Evolutionary conservation across 1,140 invertebrate genomes (phyloP), one percentile per base, ranked within the genome.

Genomic region (Drosophila albomicans): DNA sequence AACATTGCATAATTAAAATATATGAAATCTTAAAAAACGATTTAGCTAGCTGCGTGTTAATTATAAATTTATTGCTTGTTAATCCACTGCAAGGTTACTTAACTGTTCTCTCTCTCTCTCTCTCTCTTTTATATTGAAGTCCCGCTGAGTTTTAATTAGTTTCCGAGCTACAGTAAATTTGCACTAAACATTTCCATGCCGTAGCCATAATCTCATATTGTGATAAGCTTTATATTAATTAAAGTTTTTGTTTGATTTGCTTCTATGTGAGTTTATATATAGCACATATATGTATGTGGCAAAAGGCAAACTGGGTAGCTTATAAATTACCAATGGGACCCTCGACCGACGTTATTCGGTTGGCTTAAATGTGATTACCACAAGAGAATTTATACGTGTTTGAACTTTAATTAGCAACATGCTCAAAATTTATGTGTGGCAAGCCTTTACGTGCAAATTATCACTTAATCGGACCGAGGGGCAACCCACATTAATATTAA

Each of bases 191-290:
- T n/a, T 28, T 7, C 20, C 41, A 51, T 30, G 43, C 35, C 52
- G 16, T 51, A 45, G 35, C 64, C 65, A 54, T 86, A 77, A 82
- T 71, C 80, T 66, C 64, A 43, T 75, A 75, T 52, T 48, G 57
- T 70, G 43, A 32, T 3, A 11, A 70, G 82, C 57, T 80, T 84
- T 78, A 78, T 84, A 88, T 87, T 88, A 82, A 87, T 84, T 82
- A 84, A 88, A 87, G 84, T 88, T 84, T 62, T 75, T 79, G 68
- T 84, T 84, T 80, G 80, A 79, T 78, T 82, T 84, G 25, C 38
- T 13, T 38, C 2, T 25, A 1, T 52, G 11, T n/a, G 45, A 20
- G 62, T 6, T 6, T 20, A 25, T 57, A 1, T 35, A 8, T 25
- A 32, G 13, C 16, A 20, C 11, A 13, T 16, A 7, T 63, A 10